Percentiles rank a stretch among this genome's conserved stretches.
Conservation (phyloP, 1,140 invertebrate genomes). For the Neodiprion lecontei region DNA sequence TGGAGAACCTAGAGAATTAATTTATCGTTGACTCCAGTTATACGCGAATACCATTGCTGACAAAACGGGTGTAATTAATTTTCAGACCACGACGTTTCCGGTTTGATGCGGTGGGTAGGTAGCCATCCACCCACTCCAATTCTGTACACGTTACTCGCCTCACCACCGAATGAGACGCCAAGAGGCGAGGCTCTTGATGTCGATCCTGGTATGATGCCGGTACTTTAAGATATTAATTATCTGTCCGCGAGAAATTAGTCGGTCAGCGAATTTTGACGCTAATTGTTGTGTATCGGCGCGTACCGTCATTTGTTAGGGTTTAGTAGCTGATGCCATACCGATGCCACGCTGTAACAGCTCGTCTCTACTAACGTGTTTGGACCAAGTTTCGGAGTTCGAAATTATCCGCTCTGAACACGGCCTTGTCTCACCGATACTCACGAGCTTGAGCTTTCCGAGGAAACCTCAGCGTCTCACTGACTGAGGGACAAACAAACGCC, state of each 20-base stretch:
- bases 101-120: neutral
- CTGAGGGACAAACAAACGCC: neutral
- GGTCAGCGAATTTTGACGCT: neutral
- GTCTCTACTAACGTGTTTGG: neutral
- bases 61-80: neutral
- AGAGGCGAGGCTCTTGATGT: neutral
- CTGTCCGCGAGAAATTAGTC: neutral
- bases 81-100: neutral
- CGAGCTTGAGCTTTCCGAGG: neutral
- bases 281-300: neutral
- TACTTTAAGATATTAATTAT: neutral
- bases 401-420: neutral
- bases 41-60: neutral
- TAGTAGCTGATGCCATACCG: neutral
- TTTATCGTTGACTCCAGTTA: neutral
- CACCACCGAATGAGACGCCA: neutral
- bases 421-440: neutral
- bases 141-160: neutral
- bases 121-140: neutral
- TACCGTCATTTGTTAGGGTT: neutral
- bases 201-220: neutral
- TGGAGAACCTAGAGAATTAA: neutral
- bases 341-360: neutral
- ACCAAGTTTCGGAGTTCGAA: neutral
- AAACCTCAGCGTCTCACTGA: neutral